Percentiles rank a stretch among this genome's conserved stretches.
These are phyloP conservation scores for Lophura swinhoii DNA, from an alignment of 2,797 vertebrate species.

Conservation along the genomic window DNA sequence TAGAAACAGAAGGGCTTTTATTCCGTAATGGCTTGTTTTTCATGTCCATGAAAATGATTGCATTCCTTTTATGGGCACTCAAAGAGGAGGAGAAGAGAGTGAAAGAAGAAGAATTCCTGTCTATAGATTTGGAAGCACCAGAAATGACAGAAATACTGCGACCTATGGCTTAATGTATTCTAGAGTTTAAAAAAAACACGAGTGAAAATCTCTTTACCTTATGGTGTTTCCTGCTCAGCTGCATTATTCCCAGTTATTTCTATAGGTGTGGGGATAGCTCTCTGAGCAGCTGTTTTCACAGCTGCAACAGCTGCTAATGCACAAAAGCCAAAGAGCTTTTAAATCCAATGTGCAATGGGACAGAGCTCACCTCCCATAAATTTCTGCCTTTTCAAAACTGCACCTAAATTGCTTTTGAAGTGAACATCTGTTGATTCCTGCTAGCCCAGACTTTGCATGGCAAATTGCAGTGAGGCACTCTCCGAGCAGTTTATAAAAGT, in stretches of 20 bases:
- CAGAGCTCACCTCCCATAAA: background rate
- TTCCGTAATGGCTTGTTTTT: conserved; percentile 46
- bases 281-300: background rate
- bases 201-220: background rate
- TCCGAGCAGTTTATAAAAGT: background rate
- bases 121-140: conserved; percentile 14
- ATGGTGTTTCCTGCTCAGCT: background rate
- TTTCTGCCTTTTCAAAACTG: background rate
- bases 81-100: background rate
- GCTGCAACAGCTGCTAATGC: conserved; percentile 2
- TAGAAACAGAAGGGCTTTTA: conserved; percentile 56
- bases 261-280: background rate
- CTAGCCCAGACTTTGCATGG: background rate
- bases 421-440: background rate
- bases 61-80: background rate
- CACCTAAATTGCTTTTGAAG: background rate
- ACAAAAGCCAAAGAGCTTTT: conserved; percentile 11
- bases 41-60: conserved; percentile 31
- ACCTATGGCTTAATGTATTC: background rate
- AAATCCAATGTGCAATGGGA: background rate
- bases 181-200: background rate
- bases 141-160: background rate
- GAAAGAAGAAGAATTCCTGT: background rate
- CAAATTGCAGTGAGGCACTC: background rate
- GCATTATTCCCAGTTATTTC: background rate